Conservation (phyloP, 1,140 invertebrate species). For the Drosophila insularis region DNA sequence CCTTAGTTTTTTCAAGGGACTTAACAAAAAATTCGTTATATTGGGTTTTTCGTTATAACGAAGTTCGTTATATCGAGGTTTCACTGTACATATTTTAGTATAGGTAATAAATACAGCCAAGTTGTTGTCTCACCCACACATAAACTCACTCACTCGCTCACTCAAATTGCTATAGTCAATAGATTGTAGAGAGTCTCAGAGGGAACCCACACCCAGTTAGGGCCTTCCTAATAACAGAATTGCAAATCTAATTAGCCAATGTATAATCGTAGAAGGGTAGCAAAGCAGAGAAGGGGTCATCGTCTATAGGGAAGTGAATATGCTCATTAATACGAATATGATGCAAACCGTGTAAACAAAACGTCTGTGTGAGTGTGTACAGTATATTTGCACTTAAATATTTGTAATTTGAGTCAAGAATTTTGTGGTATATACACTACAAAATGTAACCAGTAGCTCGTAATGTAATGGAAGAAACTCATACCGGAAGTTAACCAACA, state of each 20-base stretch:
- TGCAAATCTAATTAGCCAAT: slow-evolving; percentile 75
- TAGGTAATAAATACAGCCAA: slow-evolving; percentile 52
- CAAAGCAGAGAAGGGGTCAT: slow-evolving; percentile 4
- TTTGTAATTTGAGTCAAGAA: slow-evolving; percentile 68
- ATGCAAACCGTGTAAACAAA: slow-evolving; percentile 72
- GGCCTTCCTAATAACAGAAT: slow-evolving; percentile 48
- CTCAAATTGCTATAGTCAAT: slow-evolving; percentile 43
- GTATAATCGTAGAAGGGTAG: slow-evolving; percentile 20
- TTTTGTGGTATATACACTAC: slow-evolving; percentile 64
- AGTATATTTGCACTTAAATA: slow-evolving; percentile 61
- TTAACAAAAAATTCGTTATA: too few relatives aligned
- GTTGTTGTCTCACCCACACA: slow-evolving; percentile 37
- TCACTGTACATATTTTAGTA: too few relatives aligned
- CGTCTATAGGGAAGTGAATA: slow-evolving; percentile 6
- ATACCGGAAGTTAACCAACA: not conserved
- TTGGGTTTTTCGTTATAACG: too few relatives aligned
- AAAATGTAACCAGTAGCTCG: slow-evolving; percentile 49
- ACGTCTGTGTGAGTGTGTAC: slow-evolving; percentile 23
- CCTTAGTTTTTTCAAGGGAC: too few relatives aligned
- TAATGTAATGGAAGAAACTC: not conserved
- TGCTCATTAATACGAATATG: slow-evolving; percentile 68
- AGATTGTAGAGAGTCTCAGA: slow-evolving; percentile 8
- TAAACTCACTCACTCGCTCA: slow-evolving; percentile 42
- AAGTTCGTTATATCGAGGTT: too few relatives aligned
- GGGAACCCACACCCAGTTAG: slow-evolving; percentile 3